phyloP scores from a whole-genome alignment of 2,797 vertebrate species.

The Chaunax sp. region DNA sequence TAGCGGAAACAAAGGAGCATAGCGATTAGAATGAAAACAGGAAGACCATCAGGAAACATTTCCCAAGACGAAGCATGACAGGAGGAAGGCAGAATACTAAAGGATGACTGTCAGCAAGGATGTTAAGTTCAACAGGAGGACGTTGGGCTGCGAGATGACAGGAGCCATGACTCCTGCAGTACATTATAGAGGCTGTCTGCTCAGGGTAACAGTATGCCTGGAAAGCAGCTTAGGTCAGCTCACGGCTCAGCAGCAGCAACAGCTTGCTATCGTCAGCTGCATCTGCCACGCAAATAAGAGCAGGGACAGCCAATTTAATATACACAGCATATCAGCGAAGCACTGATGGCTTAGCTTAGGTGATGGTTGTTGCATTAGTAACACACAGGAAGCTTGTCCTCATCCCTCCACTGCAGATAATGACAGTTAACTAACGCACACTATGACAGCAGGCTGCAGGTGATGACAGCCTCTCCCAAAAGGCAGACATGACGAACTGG shows the following conservation, averaged over 20 bases:
- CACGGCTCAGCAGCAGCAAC: constrained; percentile 54
- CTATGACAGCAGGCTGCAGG: neutral
- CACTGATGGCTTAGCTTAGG: neutral
- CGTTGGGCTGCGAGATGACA: constrained; percentile 34
- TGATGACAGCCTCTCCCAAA: constrained; percentile 14
- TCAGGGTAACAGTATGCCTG: constrained; percentile 23
- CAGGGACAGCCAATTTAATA: constrained; percentile 3
- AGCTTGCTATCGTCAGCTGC: constrained; percentile 30
- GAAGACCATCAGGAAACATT: constrained; percentile 62
- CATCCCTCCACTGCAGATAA: neutral
- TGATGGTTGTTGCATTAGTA: neutral
- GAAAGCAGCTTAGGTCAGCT: constrained; percentile 71
- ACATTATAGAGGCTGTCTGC: constrained; percentile 32
- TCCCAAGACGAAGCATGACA: constrained; percentile 32
- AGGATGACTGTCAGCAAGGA: constrained; percentile 53
- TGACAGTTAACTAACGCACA: neutral
- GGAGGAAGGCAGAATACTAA: constrained; percentile 45
- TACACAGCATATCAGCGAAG: neutral
- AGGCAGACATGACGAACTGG: neutral
- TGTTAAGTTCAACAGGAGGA: constrained; percentile 43
- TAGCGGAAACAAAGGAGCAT: constrained; percentile 16
- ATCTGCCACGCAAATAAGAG: constrained; percentile 15
- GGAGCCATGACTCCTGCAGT: constrained; percentile 45
- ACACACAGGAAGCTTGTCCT: constrained; percentile 21
- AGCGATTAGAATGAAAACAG: constrained; percentile 53